Base-by-base conservation (phyloP, 2,797 vertebrate species). In the Karalla daura region DNA sequence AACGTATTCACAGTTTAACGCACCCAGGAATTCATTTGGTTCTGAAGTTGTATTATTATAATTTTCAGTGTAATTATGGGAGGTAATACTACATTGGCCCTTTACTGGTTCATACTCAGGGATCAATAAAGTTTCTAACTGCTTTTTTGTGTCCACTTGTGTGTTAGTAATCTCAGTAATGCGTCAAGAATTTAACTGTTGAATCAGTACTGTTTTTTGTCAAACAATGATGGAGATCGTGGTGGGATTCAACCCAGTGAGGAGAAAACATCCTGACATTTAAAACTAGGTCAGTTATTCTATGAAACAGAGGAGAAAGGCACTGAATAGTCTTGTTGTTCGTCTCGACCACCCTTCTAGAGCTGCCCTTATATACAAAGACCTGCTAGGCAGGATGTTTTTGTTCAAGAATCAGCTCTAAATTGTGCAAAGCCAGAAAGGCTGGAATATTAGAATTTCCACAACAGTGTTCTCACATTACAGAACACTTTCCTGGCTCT, bases 311-410 rank as follows among this genome's bases (percentile, higher is more conserved):
- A 59, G 53, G 15, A 27, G 11, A 30, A 12, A 25, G 17, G 9
- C 25, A 35, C 1, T 50, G 41, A 61, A 53, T 21, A 35, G 9
- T 17, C 21, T 36, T 46, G 55, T 32, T 27, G 20, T 62, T 40
- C 0, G 21, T 33, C 12, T 37, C 12, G 10, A 10, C 28, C 10
- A 10, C n/a, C n/a, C n/a, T n/a, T n/a, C n/a, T n/a, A n/a, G n/a
- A 30, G 28, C 28, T 30, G 28, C n/a, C n/a, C n/a, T n/a, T n/a
- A n/a, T n/a, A n/a, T n/a, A n/a, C n/a, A 24, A 56, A 51, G 80
- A 83, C 64, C 58, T 62, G 74, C 70, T 39, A 18, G 37, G 49
- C 20, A 0, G 33, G 30, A 35, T 59, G 9, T 59, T 53, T 63
- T 56, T 55, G 35, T 28, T 3, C 56, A 18, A 27, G n/a, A 41